A percentile compares a stretch with the other conserved stretches of the same genome.
Conservation (phyloP, 2,113 vertebrate species). For the Neofelis nebulosa region DNA sequence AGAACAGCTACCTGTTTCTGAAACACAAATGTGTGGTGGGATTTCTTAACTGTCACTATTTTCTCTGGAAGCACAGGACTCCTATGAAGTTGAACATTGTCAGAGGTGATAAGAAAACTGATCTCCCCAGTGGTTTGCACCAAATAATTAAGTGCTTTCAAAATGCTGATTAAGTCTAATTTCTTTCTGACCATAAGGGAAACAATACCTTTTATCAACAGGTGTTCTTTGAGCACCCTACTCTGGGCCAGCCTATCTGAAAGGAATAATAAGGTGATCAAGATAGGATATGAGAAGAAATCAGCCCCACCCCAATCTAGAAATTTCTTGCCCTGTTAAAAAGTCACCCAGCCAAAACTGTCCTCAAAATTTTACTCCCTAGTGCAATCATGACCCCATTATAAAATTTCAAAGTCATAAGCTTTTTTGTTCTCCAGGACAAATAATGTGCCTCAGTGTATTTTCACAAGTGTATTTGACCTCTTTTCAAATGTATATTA, state of each 20-base stretch:
- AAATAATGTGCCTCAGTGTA: constrained; percentile 24
- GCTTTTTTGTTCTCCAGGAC: constrained; percentile 58
- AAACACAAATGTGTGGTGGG: background rate
- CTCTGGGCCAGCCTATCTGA: background rate
- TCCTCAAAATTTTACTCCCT: constrained; percentile 4
- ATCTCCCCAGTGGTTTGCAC: background rate
- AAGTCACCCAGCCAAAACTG: constrained; percentile 32
- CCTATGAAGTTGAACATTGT: background rate
- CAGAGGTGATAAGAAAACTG: constrained; percentile 20
- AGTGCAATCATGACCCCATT: background rate
- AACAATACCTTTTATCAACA: constrained; percentile 9
- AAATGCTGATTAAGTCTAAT: background rate
- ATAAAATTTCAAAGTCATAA: constrained; percentile 53
- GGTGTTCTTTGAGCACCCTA: background rate
- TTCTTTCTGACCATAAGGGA: background rate
- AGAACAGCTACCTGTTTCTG: background rate
- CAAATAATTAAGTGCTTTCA: constrained; percentile 46
- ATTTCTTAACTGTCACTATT: background rate
- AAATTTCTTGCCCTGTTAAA: constrained; percentile 7
- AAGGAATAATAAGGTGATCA: background rate
- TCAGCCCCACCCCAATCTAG: background rate
- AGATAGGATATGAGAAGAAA: background rate
- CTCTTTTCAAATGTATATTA: constrained; percentile 60
- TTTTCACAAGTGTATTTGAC: constrained; percentile 45
- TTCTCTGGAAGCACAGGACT: constrained; percentile 17